Evolutionary conservation across 2,113 vertebrate genomes (phyloP), one percentile per base, ranked within the genome.

Genomic region (Percina caprodes): DNA sequence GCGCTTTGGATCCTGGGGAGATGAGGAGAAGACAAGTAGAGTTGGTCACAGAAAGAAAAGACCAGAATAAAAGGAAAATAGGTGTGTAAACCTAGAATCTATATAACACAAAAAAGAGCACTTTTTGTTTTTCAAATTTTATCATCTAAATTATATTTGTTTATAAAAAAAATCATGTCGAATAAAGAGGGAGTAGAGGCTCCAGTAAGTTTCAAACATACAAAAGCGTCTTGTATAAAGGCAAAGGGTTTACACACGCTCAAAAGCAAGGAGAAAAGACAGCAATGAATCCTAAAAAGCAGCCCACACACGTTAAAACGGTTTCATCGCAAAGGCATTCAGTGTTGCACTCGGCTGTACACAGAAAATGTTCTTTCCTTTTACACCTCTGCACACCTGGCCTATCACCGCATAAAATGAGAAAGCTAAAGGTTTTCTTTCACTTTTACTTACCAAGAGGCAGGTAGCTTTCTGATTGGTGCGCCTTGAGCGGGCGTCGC

Each of bases 401-500:
- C 39, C 39, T 11, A 42, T 42, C 39, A 42, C 39, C 9, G 39
- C 39, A 42, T 9, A 9, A n/a, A 39, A 39, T 39, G 8, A 39
- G 8, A 39, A 9, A 39, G 35, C 35, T 39, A 39, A 39, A 39
- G 35, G 35, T 39, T 39, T 39, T 7, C 35, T 39, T 11, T 42
- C 15, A 3, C 24, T 30, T 12, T 23, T 63, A 91, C 96, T 63
- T 90, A 99, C 98, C 96, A 3, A 96, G 95, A 5, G 96, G 96
- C 78, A 99, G 95, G 90, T 96, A 97, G 86, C 98, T 99, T 82
- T 99, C 98, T 5, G 98, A 99, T 84, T 99, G 98, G 91, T 99
- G 98, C 54, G 97, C 94, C 93, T 99, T 97, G 35, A 99, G 95
- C 1, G 96, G 96, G 9, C 96, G 95, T 84, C 96, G 95, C 77